Base-by-base conservation (phyloP, 2,797 vertebrate species). In the Anisognathus igniventris region DNA sequence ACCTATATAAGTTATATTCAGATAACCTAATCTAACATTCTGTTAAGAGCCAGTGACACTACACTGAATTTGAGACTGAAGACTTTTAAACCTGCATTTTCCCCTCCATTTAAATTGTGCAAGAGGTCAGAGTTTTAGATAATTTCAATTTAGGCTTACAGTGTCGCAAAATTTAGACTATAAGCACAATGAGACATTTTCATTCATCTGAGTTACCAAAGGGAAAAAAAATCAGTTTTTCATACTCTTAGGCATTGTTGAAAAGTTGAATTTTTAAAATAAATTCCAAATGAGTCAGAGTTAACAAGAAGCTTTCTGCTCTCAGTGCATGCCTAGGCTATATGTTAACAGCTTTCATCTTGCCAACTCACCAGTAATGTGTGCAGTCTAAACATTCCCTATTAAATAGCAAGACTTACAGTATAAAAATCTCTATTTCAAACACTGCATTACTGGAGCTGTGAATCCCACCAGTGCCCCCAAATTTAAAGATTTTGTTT, bases 81-180 rank as follows among this genome's bases (percentile, higher is more conserved):
- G 3, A 30, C 39, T 57, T 31, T 65, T 12, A 13, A 47, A 57
- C 23, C 31, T 61, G 90, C 80, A 92, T 87, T 94, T 90, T 57
- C 60, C n/a, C 53, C 70, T 86, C 42, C 90, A 84, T 28, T 92
- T 74, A 64, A 74, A 45, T 76, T 76, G 76, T 1, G 1, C 28
- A 84, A 84, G 92, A 96, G 81, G 82, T 64, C 70, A 95, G 86
- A 94, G 86, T 48, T 65, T 44, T 10, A 39, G 1, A 2, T 16
- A 14, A 79, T 58, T 85, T 77, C 53, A 70, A n/a, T 71, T 71
- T 50, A 91, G 3, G 11, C 31, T 72, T 68, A 79, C 19, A 56
- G 11, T 48, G 15, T 31, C 2, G 1, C 45, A 90, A 76, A 56
- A 82, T 68, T 8, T 85, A 31, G 17, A 88, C 20, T 70, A 31